Evolutionary conservation across 2,113 vertebrate species (phyloP), one percentile per base, ranked within the genome.

Genomic region (Vidua macroura): DNA sequence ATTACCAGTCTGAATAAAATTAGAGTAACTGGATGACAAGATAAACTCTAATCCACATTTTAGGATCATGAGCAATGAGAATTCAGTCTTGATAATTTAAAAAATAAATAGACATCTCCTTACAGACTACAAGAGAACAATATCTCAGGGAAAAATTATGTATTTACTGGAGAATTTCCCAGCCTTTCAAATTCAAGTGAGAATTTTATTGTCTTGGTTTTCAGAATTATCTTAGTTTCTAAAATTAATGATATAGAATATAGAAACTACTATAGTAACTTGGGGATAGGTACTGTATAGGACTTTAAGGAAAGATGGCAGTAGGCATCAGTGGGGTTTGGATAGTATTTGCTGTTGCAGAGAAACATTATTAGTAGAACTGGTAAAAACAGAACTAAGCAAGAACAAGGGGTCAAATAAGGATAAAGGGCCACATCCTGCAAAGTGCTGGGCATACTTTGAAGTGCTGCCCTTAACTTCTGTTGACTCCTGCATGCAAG

Each of bases 381-480:
- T 79, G 58, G 27, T n/a, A 39, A 82, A 88, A 56, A 43, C 43
- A 67, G 43, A 59, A 35, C 8, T 23, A 49, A 88, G 23, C 59
- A 73, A 73, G 35, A 21, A 20, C 39, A 67, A 53, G 31, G 39
- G 62, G 13, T 62, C 81, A 94, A 70, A 41, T 85, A 77, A 95
- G 91, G 94, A 92, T 60, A 90, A 92, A 88, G 73, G n/a, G 41
- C 51, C 27, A 7, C 28, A 59, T 92, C 44, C 90, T 94, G 70
- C 63, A 52, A 76, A 77, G 46, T 63, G 46, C 67, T 95, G 84
- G 76, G 55, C 24, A 6, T 55, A 37, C 18, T 92, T 85, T 83
- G 63, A 90, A 75, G 55, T 3, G 2, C 59, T 79, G 70, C 27
- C 46, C 67, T 88, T 80, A 76, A 88, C 21, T 88, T 43, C 53